phyloP scores from a whole-genome alignment of 2,888 invertebrate species.

The Seira ritae region DNA sequence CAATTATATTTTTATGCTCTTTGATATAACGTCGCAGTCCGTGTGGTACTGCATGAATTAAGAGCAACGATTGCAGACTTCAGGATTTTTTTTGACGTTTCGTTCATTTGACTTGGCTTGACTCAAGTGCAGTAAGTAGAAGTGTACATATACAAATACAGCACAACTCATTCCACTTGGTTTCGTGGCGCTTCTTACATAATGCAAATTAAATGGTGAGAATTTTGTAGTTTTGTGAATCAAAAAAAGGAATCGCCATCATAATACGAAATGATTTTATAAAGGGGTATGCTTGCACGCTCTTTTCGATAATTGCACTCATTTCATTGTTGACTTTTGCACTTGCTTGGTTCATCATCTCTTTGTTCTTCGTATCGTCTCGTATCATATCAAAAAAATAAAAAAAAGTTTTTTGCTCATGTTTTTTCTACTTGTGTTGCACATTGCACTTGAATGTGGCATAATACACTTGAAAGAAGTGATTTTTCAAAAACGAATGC shows the following conservation, averaged over 20 bases:
- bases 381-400: no score
- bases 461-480: not conserved
- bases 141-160: not conserved
- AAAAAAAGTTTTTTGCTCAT: not conserved
- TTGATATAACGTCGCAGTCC: not conserved
- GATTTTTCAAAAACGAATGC: not conserved
- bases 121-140: not conserved
- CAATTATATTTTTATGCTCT: not conserved
- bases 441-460: not conserved
- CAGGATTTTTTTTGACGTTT: no score
- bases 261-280: conserved; percentile 50
- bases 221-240: conserved; percentile 44
- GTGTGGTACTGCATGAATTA: not conserved
- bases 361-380: no score
- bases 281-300: conserved; percentile 4
- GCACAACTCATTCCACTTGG: no score
- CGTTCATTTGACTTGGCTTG: not conserved
- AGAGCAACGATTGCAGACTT: not conserved
- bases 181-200: conserved; percentile 24
- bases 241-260: conserved; percentile 41
- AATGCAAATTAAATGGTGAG: conserved; percentile 38
- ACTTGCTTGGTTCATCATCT: not conserved
- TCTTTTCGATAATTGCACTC: conserved; percentile 48
- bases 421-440: not conserved
- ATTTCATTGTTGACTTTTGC: conserved; percentile 54